Percentiles rank a stretch among this genome's conserved stretches.
These are phyloP conservation scores for Allolobophora icterica DNA, from an alignment of 2,888 invertebrate species.

Conservation along the genomic window DNA sequence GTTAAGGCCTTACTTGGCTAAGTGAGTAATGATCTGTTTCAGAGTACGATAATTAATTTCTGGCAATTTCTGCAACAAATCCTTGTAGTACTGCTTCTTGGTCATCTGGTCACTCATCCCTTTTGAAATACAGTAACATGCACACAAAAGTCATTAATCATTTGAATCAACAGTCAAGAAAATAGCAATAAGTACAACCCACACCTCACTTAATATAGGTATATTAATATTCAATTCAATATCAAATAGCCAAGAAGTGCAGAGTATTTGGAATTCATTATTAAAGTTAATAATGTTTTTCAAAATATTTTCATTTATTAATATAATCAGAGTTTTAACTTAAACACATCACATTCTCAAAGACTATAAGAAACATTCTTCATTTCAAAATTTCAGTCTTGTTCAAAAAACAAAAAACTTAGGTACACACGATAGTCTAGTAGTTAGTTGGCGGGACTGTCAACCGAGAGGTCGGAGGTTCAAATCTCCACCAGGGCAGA, in stretches of 20 bases:
- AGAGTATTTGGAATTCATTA: not conserved
- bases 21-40: slow-evolving; percentile 79
- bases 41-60: slow-evolving; percentile 78
- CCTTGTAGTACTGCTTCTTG: slow-evolving; percentile 63
- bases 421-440: too few species aligned
- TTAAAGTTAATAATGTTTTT: not conserved
- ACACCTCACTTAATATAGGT: not conserved
- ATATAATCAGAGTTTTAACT: too few species aligned
- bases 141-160: not conserved
- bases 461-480: too few species aligned
- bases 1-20: slow-evolving; percentile 66
- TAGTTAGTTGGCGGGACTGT: too few species aligned
- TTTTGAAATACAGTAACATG: slow-evolving; percentile 28
- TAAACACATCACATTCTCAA: too few species aligned
- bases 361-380: too few species aligned
- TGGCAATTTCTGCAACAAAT: slow-evolving; percentile 75
- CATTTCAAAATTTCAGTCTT: too few species aligned
- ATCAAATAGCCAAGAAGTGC: not conserved
- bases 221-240: not conserved
- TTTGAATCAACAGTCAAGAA: not conserved
- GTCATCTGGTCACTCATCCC: slow-evolving; percentile 48
- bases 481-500: too few species aligned
- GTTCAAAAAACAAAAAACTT: too few species aligned
- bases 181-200: not conserved
- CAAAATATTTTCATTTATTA: too few species aligned